Evolutionary conservation across 2,888 invertebrate species (phyloP), one percentile per base, ranked within the genome.

Genomic region (Drosophila pegasa): DNA sequence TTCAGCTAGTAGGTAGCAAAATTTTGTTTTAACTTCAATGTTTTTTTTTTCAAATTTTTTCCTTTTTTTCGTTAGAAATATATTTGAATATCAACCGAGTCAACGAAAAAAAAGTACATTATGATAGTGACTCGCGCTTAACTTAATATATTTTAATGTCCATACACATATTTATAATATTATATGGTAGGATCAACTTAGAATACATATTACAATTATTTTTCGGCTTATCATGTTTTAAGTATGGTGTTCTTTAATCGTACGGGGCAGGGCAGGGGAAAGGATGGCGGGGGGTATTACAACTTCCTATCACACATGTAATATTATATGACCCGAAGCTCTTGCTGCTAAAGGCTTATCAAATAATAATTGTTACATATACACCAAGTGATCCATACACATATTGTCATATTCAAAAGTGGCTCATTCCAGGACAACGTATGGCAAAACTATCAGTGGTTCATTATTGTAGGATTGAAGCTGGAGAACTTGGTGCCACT

Each of bases 391-490:
- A 31, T 48, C 20, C 27, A 12, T 12, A 50, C 40, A 45, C 27
- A 57, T 52, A 31, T 12, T 18, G 14, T 37, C 37, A 43, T 22
- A 45, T 52, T 41, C 22, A 51, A 12, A 50, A 52, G 25, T 41
- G 41, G 35, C 67, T 92, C 94, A 98, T 95, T 98, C 98, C 93
- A 98, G 96, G 93, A 98, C 96, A 93, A 98, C 98, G 94, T 99
- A 99, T 93, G 98, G 98, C 95, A 98, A 94, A 94, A 98, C 97
- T 93, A 97, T 95, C 92, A 98, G 95, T 91, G 94, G 93, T 92
- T 96, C 96, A 90, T 95, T 96, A 90, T 96, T 95, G 88, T 94
- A 94, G 71, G 96, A 95, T 90, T 94, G 93, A 89, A 94, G 93
- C 83, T 95, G 95, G 78, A 96, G 94, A 91, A 97, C 95, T 93